A percentile compares a stretch with the other conserved stretches of the same genome.
phyloP scores from a whole-genome alignment of 2,888 invertebrate genomes.

The Eupithecia subumbrata region DNA sequence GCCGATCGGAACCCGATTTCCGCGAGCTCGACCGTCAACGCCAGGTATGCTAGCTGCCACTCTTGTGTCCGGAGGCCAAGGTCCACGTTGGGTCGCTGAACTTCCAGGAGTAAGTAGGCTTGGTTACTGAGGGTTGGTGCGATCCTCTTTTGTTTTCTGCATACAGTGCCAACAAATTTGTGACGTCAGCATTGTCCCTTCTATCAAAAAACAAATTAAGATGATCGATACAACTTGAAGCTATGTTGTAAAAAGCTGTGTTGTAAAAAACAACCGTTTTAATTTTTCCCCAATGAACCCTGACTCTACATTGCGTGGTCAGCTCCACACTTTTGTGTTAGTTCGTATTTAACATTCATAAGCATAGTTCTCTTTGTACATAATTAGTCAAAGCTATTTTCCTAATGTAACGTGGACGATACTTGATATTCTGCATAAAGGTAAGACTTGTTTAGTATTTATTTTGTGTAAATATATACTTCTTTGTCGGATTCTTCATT shows the following conservation, averaged over 20 bases:
- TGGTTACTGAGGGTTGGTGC: background rate
- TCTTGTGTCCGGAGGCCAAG: too few species aligned
- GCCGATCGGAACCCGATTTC: too few species aligned
- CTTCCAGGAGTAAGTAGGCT: too few species aligned
- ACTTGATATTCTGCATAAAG: background rate
- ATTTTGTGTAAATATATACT: background rate
- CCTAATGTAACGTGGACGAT: background rate
- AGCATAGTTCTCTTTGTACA: background rate
- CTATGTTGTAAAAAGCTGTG: background rate
- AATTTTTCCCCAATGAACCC: constrained; percentile 3
- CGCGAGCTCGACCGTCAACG: too few species aligned
- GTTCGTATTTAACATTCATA: background rate
- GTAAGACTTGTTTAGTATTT: background rate
- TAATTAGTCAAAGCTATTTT: background rate
- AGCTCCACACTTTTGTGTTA: background rate
- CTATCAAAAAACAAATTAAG: background rate
- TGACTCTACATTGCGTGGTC: constrained; percentile 12
- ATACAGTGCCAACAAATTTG: background rate
- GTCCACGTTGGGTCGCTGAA: too few species aligned
- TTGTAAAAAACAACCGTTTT: background rate
- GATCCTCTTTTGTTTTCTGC: background rate
- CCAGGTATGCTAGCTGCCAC: too few species aligned
- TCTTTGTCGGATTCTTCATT: background rate
- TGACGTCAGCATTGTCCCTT: background rate
- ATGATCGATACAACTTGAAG: background rate